phyloP scores from a whole-genome alignment of 1,140 invertebrate genomes.

The Centruroides sculpturatus region DNA sequence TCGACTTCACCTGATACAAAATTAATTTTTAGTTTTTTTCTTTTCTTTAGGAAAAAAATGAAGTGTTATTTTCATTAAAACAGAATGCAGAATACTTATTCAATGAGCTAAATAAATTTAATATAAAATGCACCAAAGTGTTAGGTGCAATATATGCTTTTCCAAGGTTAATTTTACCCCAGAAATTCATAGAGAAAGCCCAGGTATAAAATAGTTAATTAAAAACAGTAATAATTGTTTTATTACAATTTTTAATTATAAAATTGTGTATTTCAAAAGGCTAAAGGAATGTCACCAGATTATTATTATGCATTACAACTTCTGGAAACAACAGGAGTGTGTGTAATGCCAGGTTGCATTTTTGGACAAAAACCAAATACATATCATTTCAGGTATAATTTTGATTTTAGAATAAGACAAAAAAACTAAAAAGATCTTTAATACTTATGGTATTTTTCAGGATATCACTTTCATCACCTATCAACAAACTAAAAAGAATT shows the following conservation, averaged over 20 bases:
- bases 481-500: too few species aligned
- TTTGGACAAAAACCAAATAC: slow-evolving; percentile 5
- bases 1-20: too few species aligned
- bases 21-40: background rate
- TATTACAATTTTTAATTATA: background rate
- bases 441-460: too few species aligned
- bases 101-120: slow-evolving; percentile 73
- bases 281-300: background rate
- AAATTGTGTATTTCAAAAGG: background rate
- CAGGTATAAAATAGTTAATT: background rate
- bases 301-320: slow-evolving; percentile 4
- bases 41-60: slow-evolving; percentile 49
- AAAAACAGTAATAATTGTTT: too few species aligned
- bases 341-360: background rate
- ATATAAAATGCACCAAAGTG: slow-evolving; percentile 68
- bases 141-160: slow-evolving; percentile 95
- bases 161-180: slow-evolving; percentile 54
- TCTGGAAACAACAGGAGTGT: slow-evolving; percentile 7
- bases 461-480: too few species aligned
- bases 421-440: too few species aligned
- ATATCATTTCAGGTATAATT: slow-evolving; percentile 3
- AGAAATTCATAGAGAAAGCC: slow-evolving; percentile 59
- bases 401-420: background rate
- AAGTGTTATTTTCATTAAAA: slow-evolving; percentile 55
- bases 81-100: slow-evolving; percentile 68